These are phyloP conservation scores for Mactra quadrangularis DNA, from an alignment of 1,140 invertebrate genomes.

Conservation along the genomic window DNA sequence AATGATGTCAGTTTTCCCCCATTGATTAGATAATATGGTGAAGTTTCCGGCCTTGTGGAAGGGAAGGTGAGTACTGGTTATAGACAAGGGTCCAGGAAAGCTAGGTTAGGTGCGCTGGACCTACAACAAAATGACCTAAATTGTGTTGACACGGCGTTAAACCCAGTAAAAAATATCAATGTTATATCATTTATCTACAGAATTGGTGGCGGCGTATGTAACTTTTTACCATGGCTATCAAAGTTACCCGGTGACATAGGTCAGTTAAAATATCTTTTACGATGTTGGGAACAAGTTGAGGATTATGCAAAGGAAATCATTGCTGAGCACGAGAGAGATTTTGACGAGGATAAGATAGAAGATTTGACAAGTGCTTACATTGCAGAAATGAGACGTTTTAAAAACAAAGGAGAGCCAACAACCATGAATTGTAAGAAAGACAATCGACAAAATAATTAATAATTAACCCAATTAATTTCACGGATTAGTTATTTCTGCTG, in stretches of 20 bases:
- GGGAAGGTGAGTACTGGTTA: too few species aligned
- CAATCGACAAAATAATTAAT: too few species aligned
- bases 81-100: too few species aligned
- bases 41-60: too few species aligned
- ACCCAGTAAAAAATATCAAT: too few species aligned
- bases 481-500: too few species aligned
- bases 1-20: too few species aligned
- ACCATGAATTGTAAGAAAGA: conserved; percentile 46
- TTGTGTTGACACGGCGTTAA: too few species aligned
- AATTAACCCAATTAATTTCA: too few species aligned
- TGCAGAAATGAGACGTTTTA: conserved; percentile 55
- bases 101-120: too few species aligned
- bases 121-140: too few species aligned
- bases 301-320: conserved; percentile 24
- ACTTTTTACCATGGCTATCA: conserved; percentile 50
- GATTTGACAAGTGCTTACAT: conserved; percentile 67
- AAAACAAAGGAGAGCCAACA: conserved; percentile 35
- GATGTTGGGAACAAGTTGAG: conserved; percentile 12
- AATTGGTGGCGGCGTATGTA: neutral
- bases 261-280: conserved; percentile 7
- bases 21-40: too few species aligned
- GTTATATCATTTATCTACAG: neutral
- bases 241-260: conserved; percentile 48
- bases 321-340: conserved; percentile 49
- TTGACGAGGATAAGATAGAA: conserved; percentile 60